These are phyloP conservation scores for Notothenia rossii DNA, from an alignment of 2,113 vertebrate species.

Conservation along the genomic window DNA sequence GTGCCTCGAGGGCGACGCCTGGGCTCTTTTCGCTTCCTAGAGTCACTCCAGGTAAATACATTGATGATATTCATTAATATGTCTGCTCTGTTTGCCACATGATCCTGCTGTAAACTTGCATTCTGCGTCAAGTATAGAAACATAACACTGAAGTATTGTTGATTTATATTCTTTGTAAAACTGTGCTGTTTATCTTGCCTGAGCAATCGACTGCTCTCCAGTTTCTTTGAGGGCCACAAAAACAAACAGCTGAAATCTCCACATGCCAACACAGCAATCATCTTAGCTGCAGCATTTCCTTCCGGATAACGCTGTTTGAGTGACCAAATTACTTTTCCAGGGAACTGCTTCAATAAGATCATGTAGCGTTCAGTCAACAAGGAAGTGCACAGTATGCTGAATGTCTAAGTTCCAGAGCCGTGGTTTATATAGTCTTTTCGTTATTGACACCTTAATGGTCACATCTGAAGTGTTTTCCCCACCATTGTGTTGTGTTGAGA, in stretches of 20 bases:
- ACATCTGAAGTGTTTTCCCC: conserved; percentile 68
- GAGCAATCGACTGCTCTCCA: not conserved
- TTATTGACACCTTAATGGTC: conserved; percentile 66
- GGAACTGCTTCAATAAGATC: conserved; percentile 40
- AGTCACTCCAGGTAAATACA: conserved; percentile 89
- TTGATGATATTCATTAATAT: too few species aligned
- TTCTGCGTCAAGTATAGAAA: not conserved
- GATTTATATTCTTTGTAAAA: not conserved
- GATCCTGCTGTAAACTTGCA: too few species aligned
- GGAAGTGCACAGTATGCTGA: conserved; percentile 47
- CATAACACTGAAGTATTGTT: not conserved
- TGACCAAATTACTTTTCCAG: conserved; percentile 28
- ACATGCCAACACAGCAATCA: conserved; percentile 29
- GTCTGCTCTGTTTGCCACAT: too few species aligned
- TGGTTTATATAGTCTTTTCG: conserved; percentile 37
- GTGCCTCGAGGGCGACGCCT: conserved; percentile 87
- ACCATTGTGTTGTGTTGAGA: conserved; percentile 43
- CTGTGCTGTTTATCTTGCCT: not conserved
- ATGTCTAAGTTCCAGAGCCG: conserved; percentile 46
- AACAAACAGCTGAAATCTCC: conserved; percentile 16
- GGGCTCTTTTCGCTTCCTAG: conserved; percentile 88
- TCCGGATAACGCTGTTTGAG: not conserved
- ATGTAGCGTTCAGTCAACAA: conserved; percentile 35
- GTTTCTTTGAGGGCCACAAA: not conserved
- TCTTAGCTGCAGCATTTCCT: conserved; percentile 23